Base-by-base conservation (phyloP, 2,888 invertebrate species). In the Drosophila anomalipes region DNA sequence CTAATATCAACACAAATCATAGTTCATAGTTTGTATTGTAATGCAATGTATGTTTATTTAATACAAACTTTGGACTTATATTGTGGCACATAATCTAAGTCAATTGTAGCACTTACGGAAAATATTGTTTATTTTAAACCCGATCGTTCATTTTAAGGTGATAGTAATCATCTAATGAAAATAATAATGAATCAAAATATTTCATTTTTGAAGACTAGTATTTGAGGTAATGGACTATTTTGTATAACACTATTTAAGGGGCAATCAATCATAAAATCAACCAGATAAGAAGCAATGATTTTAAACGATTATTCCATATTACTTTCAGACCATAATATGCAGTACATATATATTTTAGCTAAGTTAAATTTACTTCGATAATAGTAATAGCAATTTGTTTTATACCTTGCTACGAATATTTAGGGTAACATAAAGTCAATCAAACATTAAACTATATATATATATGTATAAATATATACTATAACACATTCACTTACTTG, bases 401-500 rank as follows among this genome's bases (percentile, higher is more conserved):
- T 10, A 10, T 41, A 10, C 4, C 4, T n/a, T 44, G 22, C 44
- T 5, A 12, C 1, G 5, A 22, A 6, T 19, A 16, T 58, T 39
- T 16, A 58, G 22, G 32, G 37, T 41, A 52, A 28, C 32, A 26
- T n/a, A 10, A 2, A 30, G 56, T 61, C 56, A 51, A 56, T 57
- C 49, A 14, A 44, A 44, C 4, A 9, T 51, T 60, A 30, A 44
- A 19, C 10, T 14, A n/a, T n/a, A n/a, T n/a, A n/a, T n/a, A n/a
- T n/a, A n/a, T n/a, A n/a, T n/a, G n/a, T n/a, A n/a, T n/a, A n/a
- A n/a, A n/a, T n/a, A n/a, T n/a, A n/a, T n/a, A n/a, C n/a, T n/a
- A 14, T 51, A 28, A 44, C 33, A 51, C 41, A 61, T 69, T 57
- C 52, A 63, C 49, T 53, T 64, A 57, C 47, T 33, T 81, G 62